Evolutionary conservation across 2,113 vertebrate species (phyloP).

Genomic region (Peromyscus californicus): DNA sequence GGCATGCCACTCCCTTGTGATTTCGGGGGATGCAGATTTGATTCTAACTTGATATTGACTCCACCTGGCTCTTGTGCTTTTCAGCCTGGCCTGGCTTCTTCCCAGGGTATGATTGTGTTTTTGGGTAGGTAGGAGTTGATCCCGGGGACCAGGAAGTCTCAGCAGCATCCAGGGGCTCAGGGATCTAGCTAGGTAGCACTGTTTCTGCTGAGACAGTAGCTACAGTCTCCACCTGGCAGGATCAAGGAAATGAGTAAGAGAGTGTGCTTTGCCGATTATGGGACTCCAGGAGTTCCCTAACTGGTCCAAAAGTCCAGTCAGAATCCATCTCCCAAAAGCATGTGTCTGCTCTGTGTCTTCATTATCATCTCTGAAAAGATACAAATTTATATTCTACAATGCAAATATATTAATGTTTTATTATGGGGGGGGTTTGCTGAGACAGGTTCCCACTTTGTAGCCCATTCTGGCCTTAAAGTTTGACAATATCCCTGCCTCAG

Average conservation of each 20-base stretch:
- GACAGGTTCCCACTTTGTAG: neutral
- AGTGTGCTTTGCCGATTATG: neutral
- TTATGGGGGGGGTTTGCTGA: neutral
- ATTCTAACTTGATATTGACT: slow-evolving; percentile 25
- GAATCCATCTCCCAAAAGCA: neutral
- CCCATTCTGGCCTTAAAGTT: neutral
- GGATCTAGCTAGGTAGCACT: neutral
- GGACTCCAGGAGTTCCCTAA: neutral
- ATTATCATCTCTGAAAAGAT: slow-evolving; percentile 43
- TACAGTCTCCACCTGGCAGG: neutral
- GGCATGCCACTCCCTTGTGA: neutral
- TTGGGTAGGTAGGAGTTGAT: neutral
- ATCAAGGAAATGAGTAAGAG: neutral
- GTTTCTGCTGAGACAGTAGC: neutral
- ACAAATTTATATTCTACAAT: neutral
- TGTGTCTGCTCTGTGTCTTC: slow-evolving; percentile 38
- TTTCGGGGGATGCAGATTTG: slow-evolving; percentile 7
- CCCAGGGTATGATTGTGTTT: neutral
- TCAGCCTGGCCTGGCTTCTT: neutral
- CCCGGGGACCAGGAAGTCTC: neutral
- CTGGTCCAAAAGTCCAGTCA: slow-evolving; percentile 1
- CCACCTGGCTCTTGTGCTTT: neutral
- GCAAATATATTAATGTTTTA: neutral
- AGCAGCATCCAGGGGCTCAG: neutral
- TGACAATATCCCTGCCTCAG: neutral